Base-by-base conservation (phyloP, 2,113 vertebrate genomes). In the Oreocharis arfaki region DNA sequence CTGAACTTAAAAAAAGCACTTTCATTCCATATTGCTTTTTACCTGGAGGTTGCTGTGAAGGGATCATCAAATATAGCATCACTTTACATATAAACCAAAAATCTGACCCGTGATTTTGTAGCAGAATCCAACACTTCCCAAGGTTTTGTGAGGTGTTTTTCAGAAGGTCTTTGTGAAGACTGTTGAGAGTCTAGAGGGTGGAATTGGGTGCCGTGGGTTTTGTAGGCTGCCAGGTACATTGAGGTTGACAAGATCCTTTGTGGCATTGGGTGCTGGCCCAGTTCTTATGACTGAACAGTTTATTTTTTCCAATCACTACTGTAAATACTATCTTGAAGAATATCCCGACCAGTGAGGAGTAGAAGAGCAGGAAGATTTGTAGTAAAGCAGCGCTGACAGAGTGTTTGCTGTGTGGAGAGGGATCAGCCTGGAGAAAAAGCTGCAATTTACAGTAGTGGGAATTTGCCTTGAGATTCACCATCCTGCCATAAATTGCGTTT, bases 401-500 rank as follows among this genome's bases (percentile, higher is more conserved):
- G 30, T 50, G 87, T 52, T 67, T 88, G 79, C 64, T 88, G 3
- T 49, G 11, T 8, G 82, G 60, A 68, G 85, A 89, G 49, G 35
- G 35, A 67, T 70, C 32, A 24, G 47, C 76, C 56, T 68, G 49
- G 32, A 73, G 74, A 46, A 67, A 93, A 85, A 76, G 57, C 90
- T 53, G 85, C 73, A 42, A 81, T 93, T 93, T 92, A 89, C 88
- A 55, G 80, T 39, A 65, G 83, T 35, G 22, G 60, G 76, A 95
- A 81, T 95, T 94, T 93, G 84, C 90, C 83, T 94, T 77, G 79
- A 93, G 90, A 77, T 84, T 78, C 95, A 59, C 65, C 76, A 33
- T 90, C 80, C 82, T 77, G 74, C 92, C 92, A 59, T 96, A 95
- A 96, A 96, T 95, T 86, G 69, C 1, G 0, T 41, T 92, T 95